phyloP scores from a whole-genome alignment of 2,888 invertebrate species.

The Rhabditoides inermis region DNA sequence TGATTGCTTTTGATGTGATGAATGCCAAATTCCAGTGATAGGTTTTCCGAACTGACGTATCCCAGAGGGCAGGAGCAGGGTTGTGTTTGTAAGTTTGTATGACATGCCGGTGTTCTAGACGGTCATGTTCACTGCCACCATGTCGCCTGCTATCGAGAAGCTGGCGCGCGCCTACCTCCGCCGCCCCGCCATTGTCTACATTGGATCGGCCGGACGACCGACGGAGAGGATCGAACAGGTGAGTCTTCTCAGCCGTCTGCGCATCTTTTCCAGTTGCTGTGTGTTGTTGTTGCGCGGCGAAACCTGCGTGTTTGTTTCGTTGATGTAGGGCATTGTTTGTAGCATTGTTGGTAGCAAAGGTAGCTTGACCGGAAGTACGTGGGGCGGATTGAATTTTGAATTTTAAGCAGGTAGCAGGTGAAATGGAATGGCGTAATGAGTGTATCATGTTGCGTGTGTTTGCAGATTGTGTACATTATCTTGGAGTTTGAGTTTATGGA shows the following conservation, averaged over 20 bases:
- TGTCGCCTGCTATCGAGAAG: constrained; percentile 95
- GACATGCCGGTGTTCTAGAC: constrained; percentile 70
- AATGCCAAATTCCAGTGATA: too few species aligned
- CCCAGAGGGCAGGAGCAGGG: neutral
- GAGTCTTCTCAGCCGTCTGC: neutral
- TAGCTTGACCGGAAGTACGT: too few species aligned
- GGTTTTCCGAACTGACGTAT: neutral
- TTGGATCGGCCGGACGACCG: constrained; percentile 90
- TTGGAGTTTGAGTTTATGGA: too few species aligned
- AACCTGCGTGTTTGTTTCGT: neutral
- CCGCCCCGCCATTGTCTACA: constrained; percentile 91
- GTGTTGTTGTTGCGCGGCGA: neutral
- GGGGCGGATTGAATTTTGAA: too few species aligned
- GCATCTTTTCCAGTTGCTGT: neutral
- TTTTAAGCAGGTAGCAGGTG: too few species aligned
- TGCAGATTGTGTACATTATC: too few species aligned
- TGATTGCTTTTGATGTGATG: too few species aligned
- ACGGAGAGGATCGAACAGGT: constrained; percentile 88
- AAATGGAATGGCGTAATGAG: too few species aligned
- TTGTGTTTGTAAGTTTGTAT: neutral
- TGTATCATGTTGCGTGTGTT: too few species aligned
- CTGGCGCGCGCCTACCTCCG: constrained; percentile 86
- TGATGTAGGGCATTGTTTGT: too few species aligned
- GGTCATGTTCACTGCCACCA: constrained; percentile 99
- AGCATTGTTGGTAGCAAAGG: too few species aligned